phyloP scores from a whole-genome alignment of 2,797 vertebrate species.

The Vireo griseus region DNA sequence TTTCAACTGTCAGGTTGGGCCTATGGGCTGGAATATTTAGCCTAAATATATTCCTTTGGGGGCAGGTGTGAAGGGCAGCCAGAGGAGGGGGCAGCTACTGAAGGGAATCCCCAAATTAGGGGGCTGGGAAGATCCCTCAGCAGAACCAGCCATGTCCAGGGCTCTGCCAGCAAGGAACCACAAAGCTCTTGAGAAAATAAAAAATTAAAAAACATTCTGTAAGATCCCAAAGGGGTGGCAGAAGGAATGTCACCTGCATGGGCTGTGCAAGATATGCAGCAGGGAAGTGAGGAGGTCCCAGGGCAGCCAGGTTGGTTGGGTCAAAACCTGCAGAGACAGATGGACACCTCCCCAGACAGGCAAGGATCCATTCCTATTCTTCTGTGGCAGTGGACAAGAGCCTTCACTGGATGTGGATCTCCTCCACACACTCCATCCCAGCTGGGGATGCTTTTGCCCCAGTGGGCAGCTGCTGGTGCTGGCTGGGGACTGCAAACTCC shows the following conservation, averaged over 20 bases:
- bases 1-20: neutral
- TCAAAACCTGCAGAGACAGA: neutral
- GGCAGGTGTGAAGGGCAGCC: neutral
- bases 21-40: neutral
- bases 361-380: neutral
- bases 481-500: neutral
- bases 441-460: neutral
- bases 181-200: neutral
- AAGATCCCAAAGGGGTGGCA: neutral
- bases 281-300: neutral
- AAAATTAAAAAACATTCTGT: neutral
- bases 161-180: neutral
- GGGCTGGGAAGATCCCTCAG: neutral
- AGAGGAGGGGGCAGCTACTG: neutral
- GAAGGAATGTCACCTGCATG: neutral
- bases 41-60: neutral
- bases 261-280: accelerated
- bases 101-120: neutral
- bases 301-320: neutral
- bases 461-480: neutral
- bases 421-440: neutral
- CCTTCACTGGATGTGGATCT: neutral
- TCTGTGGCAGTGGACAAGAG: accelerated
- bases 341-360: neutral
- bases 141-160: accelerated